phyloP scores from a whole-genome alignment of 2,113 vertebrate species.

The Aplodontia rufa region DNA sequence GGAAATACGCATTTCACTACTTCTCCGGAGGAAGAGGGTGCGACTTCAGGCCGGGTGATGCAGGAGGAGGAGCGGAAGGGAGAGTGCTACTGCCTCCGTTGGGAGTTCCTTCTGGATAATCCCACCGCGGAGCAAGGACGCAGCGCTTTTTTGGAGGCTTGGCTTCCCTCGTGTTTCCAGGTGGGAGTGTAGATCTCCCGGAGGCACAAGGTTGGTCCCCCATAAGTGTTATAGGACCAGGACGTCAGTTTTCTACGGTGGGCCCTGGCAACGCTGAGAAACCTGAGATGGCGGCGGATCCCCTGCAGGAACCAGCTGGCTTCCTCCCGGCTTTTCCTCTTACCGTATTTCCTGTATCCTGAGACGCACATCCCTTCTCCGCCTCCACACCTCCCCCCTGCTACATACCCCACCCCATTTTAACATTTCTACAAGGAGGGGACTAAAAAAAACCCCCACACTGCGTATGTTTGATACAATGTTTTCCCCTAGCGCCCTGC shows the following conservation, averaged over 20 bases:
- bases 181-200: constrained; percentile 70
- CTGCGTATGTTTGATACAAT: not conserved
- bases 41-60: constrained; percentile 64
- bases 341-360: constrained; percentile 79
- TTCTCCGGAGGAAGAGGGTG: constrained; percentile 71
- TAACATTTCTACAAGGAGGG: constrained; percentile 27
- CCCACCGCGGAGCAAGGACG: constrained; percentile 70
- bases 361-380: constrained; percentile 72
- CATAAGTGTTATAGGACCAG: constrained; percentile 62
- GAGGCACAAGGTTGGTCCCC: constrained; percentile 73
- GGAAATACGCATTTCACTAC: constrained; percentile 47
- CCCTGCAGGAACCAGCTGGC: constrained; percentile 49
- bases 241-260: constrained; percentile 36
- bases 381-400: constrained; percentile 15
- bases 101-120: constrained; percentile 76
- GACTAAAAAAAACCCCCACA: not conserved
- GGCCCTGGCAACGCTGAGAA: constrained; percentile 3
- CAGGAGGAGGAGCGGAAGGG: constrained; percentile 62
- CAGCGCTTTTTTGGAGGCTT: constrained; percentile 74
- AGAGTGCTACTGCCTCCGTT: constrained; percentile 55
- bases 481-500: not conserved
- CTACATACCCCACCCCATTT: constrained; percentile 15
- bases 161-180: constrained; percentile 62
- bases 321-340: constrained; percentile 67
- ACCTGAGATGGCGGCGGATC: constrained; percentile 73